Evolutionary conservation across 2,888 invertebrate species (phyloP).

Genomic region (Xiphydria camelus): DNA sequence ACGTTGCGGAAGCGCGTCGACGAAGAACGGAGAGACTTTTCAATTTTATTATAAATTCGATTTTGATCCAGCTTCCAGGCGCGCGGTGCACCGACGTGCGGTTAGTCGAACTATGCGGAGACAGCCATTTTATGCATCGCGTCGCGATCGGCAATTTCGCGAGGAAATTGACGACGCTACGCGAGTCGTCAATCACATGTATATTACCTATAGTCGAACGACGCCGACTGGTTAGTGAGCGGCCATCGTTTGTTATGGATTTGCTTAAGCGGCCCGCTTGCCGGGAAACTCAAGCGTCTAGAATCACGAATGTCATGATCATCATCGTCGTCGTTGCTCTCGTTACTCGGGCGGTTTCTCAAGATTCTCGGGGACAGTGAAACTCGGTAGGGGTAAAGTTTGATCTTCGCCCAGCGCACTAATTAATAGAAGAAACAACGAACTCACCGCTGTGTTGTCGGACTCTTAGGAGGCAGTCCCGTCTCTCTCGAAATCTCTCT

Average conservation of each 20-base stretch:
- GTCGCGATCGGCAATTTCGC: too few species aligned
- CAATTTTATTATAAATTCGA: too few species aligned
- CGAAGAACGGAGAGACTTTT: too few species aligned
- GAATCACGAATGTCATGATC: conserved; percentile 41
- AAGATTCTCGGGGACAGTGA: neutral
- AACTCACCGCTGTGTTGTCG: conserved; percentile 70
- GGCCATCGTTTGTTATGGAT: conserved; percentile 55
- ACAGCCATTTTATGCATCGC: too few species aligned
- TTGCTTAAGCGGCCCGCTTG: conserved; percentile 53
- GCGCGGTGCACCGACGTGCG: neutral
- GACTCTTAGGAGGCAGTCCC: conserved; percentile 81
- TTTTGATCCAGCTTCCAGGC: neutral
- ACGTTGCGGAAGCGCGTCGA: too few species aligned
- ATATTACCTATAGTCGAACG: conserved; percentile 56
- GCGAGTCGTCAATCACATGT: conserved; percentile 7
- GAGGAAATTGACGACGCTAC: too few species aligned
- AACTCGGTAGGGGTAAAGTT: too few species aligned
- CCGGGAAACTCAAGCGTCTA: conserved; percentile 59
- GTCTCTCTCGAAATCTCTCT: conserved; percentile 49
- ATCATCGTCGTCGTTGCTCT: neutral
- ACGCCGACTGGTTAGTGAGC: conserved; percentile 55
- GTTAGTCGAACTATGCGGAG: too few species aligned
- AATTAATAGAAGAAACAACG: neutral
- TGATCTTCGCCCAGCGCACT: too few species aligned
- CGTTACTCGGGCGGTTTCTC: too few species aligned